Percentiles rank a stretch among this genome's conserved stretches.
phyloP scores from a whole-genome alignment of 2,888 invertebrate genomes.

The Linnaemya vulpina region DNA sequence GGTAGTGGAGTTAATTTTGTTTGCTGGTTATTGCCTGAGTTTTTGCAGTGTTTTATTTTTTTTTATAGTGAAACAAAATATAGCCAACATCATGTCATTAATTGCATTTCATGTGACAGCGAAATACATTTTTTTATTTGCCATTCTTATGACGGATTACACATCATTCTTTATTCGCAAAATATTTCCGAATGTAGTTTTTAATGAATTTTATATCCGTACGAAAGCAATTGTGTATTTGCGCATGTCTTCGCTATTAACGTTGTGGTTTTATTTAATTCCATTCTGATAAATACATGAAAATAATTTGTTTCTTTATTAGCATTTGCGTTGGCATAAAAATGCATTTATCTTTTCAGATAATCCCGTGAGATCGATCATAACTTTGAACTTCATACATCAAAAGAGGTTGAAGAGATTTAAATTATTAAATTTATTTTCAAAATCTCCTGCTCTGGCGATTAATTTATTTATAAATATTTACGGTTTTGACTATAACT shows the following conservation, averaged over 20 bases:
- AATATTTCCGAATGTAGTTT: conserved; percentile 23
- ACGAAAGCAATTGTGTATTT: not conserved
- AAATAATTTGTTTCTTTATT: conserved; percentile 6
- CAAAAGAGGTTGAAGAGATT: too few relatives aligned
- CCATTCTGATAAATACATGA: not conserved
- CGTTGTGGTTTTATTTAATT: not conserved
- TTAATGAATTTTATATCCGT: conserved; percentile 2
- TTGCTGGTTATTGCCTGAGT: too few relatives aligned
- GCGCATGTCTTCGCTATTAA: not conserved
- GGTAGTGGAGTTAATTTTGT: too few relatives aligned
- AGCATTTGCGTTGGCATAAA: not conserved
- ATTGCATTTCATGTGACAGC: conserved; percentile 44
- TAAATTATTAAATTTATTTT: too few relatives aligned
- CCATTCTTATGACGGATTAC: conserved; percentile 57
- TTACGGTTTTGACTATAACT: too few relatives aligned
- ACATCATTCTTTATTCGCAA: conserved; percentile 42
- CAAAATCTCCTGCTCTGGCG: too few relatives aligned
- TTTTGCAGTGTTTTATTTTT: not conserved
- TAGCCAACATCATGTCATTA: conserved; percentile 25
- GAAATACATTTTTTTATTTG: conserved; percentile 35
- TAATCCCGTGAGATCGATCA: not conserved
- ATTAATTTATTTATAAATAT: too few relatives aligned
- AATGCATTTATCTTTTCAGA: too few relatives aligned
- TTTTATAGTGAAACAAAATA: not conserved
- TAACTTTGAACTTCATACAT: too few relatives aligned